Conservation (phyloP, 1,140 invertebrate species). For the Oryzaephilus surinamensis region DNA sequence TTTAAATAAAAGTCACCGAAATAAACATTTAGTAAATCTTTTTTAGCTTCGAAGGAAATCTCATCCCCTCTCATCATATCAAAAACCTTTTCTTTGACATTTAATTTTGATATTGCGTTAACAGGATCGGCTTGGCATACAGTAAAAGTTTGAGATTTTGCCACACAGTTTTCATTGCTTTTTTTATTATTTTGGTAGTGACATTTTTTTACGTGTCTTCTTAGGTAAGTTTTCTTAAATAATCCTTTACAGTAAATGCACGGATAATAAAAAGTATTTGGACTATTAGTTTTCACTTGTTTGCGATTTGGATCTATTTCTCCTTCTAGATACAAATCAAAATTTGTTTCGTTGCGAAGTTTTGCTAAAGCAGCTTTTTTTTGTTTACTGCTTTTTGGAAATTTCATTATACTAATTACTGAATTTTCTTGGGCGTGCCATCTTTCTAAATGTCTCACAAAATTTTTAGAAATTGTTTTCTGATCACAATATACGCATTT, state of each 20-base stretch:
- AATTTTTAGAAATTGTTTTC: constrained; percentile 10
- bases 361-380: constrained; percentile 2
- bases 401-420: constrained; percentile 4
- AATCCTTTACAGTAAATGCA: constrained; percentile 12
- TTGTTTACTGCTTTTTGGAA: constrained; percentile 8
- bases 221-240: constrained; percentile 10
- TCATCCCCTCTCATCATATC: constrained; percentile 15
- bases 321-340: constrained; percentile 9
- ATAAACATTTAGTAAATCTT: constrained; percentile 15
- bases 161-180: constrained; percentile 5
- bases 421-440: constrained; percentile 7
- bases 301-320: neutral
- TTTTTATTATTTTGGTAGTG: neutral
- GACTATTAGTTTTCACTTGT: neutral
- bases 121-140: constrained; percentile 7
- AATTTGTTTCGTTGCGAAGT: constrained; percentile 12
- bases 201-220: constrained; percentile 10
- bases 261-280: constrained; percentile 10
- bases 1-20: constrained; percentile 19
- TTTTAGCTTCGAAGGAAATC: constrained; percentile 15
- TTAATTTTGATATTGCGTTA: constrained; percentile 7
- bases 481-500: constrained; percentile 10
- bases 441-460: constrained; percentile 8
- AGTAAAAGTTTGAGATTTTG: constrained; percentile 8
- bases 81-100: constrained; percentile 12